phyloP scores from a whole-genome alignment of 2,797 vertebrate genomes.

The Streptopelia turtur region DNA sequence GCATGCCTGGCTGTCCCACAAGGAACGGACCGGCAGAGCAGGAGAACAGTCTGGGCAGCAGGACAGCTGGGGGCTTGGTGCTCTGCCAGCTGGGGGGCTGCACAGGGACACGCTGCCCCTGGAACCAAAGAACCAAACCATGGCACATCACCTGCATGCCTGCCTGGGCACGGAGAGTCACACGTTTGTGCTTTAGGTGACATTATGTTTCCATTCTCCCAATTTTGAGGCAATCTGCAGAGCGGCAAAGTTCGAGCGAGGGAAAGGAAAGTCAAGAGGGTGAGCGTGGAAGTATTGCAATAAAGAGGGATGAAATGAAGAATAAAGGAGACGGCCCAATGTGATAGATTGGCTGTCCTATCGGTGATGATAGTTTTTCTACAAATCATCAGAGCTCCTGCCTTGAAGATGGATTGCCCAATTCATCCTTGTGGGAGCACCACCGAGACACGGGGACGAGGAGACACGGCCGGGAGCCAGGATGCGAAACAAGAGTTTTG shows the following conservation, averaged over 20 bases:
- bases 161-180: accelerated
- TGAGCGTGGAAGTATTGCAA: not conserved
- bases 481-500: not conserved
- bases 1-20: accelerated
- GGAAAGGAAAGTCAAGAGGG: not conserved
- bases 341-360: not conserved
- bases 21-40: not conserved
- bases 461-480: too few relatives aligned
- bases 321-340: not conserved
- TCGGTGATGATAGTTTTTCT: not conserved
- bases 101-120: not conserved
- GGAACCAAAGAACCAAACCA: too few relatives aligned
- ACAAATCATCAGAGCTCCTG: not conserved
- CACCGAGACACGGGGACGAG: not conserved
- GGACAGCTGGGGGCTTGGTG: accelerated
- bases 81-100: not conserved
- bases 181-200: not conserved
- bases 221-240: not conserved
- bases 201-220: accelerated
- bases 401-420: not conserved
- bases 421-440: not conserved
- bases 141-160: accelerated
- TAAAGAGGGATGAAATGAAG: not conserved
- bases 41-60: not conserved
- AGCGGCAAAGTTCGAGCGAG: not conserved